phyloP scores from a whole-genome alignment of 1,140 invertebrate genomes.

The Harpegnathos saltator region DNA sequence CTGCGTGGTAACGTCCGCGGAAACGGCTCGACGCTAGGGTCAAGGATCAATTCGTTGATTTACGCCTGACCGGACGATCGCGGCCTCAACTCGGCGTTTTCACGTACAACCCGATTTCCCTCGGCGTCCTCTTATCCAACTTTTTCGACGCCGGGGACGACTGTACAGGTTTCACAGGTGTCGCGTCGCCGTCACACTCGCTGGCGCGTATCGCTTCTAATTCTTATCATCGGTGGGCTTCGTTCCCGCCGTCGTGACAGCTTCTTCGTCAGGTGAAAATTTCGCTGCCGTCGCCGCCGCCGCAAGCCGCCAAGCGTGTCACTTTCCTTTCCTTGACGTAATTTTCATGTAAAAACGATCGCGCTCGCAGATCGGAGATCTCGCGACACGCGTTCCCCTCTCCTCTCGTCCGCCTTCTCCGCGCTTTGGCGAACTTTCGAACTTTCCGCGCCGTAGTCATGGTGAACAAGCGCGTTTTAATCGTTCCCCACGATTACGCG shows the following conservation, averaged over 20 bases:
- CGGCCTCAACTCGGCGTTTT: background rate
- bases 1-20: background rate
- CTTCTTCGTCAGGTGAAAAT: constrained; percentile 49
- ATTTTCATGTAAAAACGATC: constrained; percentile 37
- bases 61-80: background rate
- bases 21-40: background rate
- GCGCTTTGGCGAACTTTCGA: background rate
- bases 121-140: background rate
- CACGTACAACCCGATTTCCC: constrained; percentile 25
- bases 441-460: background rate
- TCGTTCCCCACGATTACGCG: constrained; percentile 15
- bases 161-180: background rate
- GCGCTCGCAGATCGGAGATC: background rate
- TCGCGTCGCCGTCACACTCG: constrained; percentile 4
- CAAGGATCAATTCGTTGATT: constrained; percentile 2
- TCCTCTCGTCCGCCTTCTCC: background rate
- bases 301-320: constrained; percentile 36
- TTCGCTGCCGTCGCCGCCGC: constrained; percentile 1
- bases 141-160: background rate
- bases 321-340: constrained; percentile 53
- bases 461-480: constrained; percentile 45
- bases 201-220: constrained; percentile 24
- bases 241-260: background rate
- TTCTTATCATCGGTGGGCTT: constrained; percentile 3
- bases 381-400: too few relatives aligned